Conservation (phyloP, 2,888 invertebrate genomes). For the Anagyrus pseudococci region DNA sequence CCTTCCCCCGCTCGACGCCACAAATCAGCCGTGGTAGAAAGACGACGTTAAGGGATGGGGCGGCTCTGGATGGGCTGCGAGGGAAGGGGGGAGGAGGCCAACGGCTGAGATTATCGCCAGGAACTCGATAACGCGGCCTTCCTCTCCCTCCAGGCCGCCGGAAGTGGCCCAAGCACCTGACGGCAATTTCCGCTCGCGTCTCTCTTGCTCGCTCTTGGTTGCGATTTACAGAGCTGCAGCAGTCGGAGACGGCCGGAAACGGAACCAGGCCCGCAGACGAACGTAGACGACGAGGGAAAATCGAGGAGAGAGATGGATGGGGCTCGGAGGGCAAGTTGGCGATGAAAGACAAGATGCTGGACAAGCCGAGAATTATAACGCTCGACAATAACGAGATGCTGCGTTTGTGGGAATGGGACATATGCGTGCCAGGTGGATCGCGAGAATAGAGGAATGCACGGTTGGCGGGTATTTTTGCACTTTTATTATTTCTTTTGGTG, state of each 20-base stretch:
- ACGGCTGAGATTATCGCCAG: conserved; percentile 49
- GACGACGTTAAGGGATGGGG: too few species aligned
- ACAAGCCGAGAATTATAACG: too few species aligned
- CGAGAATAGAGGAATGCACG: too few species aligned
- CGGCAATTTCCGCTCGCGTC: conserved; percentile 53
- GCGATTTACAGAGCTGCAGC: neutral
- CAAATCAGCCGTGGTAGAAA: too few species aligned
- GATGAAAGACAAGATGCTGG: too few species aligned
- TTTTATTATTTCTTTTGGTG: too few species aligned
- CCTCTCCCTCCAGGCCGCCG: conserved; percentile 36
- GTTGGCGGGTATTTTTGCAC: too few species aligned
- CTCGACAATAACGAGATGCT: too few species aligned
- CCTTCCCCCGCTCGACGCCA: conserved; percentile 28
- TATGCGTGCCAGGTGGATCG: too few species aligned
- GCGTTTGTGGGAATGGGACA: too few species aligned
- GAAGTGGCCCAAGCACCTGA: conserved; percentile 52
- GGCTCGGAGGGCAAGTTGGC: conserved; percentile 2
- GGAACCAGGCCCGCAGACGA: neutral
- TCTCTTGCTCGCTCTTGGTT: conserved; percentile 15
- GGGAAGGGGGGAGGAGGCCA: neutral
- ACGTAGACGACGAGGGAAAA: neutral
- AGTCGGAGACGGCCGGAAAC: neutral
- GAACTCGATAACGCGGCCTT: conserved; percentile 50
- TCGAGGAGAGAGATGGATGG: neutral
- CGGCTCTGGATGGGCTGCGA: neutral